Evolutionary conservation across 2,797 vertebrate species (phyloP).

Genomic region (Gorsachius magnificus): DNA sequence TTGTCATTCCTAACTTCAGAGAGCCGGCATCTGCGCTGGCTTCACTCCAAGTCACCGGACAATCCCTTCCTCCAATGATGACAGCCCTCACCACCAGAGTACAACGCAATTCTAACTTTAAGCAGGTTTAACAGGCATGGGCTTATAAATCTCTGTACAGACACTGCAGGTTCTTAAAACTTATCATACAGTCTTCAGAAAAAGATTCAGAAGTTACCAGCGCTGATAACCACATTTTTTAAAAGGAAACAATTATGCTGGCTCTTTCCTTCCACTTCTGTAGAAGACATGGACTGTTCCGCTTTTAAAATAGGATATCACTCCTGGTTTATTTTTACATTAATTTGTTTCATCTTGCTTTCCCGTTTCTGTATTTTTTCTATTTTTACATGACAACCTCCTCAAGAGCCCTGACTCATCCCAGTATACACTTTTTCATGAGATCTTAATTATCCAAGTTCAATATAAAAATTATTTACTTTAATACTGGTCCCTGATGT

Average conservation of each 20-base stretch:
- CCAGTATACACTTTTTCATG: not conserved
- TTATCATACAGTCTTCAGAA: not conserved
- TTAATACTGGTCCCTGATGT: not conserved
- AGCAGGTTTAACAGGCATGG: not conserved
- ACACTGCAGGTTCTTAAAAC: not conserved
- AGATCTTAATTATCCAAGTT: not conserved
- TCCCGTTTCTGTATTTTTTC: not conserved
- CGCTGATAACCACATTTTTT: not conserved
- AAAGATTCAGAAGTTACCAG: not conserved
- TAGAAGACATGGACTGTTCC: not conserved
- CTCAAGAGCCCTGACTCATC: not conserved
- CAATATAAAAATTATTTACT: not conserved
- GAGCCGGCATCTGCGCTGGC: not conserved
- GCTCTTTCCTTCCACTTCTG: not conserved
- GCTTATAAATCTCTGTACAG: not conserved
- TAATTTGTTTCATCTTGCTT: not conserved
- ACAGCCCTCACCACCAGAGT: not conserved
- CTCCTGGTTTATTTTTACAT: not conserved
- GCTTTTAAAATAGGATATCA: not conserved
- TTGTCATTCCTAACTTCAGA: not conserved
- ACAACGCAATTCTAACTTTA: not conserved
- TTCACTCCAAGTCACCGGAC: not conserved
- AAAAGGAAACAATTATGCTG: not conserved
- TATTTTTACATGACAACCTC: not conserved
- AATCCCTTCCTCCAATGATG: not conserved